phyloP scores from a whole-genome alignment of 1,140 invertebrate genomes.

The Elysia chlorotica region DNA sequence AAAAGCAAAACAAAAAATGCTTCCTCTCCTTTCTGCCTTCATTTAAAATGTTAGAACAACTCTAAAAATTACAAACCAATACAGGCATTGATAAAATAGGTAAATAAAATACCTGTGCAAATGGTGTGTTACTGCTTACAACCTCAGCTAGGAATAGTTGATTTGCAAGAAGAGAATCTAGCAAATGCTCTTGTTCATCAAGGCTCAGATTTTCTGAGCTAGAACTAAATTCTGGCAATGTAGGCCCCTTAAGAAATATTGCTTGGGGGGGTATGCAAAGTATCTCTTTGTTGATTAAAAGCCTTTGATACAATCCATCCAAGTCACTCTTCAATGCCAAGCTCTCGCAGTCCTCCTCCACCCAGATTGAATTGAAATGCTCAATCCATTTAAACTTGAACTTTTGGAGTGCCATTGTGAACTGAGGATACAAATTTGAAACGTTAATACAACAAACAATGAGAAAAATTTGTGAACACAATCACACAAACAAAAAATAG shows the following conservation, averaged over 20 bases:
- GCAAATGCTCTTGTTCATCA: slow-evolving; percentile 66
- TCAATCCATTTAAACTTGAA: slow-evolving; percentile 66
- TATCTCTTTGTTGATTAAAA: slow-evolving; percentile 67
- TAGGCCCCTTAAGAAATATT: slow-evolving; percentile 61
- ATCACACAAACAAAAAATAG: too few species aligned
- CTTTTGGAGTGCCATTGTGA: slow-evolving; percentile 21
- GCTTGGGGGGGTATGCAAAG: slow-evolving; percentile 56
- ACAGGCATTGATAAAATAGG: not conserved
- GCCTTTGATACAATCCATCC: slow-evolving; percentile 66
- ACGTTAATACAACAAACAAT: too few species aligned
- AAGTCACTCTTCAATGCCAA: slow-evolving; percentile 66
- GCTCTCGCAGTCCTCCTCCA: slow-evolving; percentile 67
- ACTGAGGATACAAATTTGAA: slow-evolving; percentile 4
- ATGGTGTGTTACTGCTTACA: slow-evolving; percentile 67
- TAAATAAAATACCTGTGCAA: slow-evolving; percentile 59
- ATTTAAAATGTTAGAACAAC: not conserved
- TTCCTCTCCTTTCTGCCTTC: too few species aligned
- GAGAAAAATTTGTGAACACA: too few species aligned
- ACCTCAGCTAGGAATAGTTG: slow-evolving; percentile 67
- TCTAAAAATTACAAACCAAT: not conserved
- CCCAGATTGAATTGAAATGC: slow-evolving; percentile 68
- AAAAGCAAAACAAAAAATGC: too few species aligned
- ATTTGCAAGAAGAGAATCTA: slow-evolving; percentile 64
- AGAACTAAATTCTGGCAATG: slow-evolving; percentile 63
- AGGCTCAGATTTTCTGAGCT: slow-evolving; percentile 57